These are phyloP conservation scores for Hirtodrosophila trivittata DNA, from an alignment of 2,888 invertebrate genomes.

Conservation along the genomic window DNA sequence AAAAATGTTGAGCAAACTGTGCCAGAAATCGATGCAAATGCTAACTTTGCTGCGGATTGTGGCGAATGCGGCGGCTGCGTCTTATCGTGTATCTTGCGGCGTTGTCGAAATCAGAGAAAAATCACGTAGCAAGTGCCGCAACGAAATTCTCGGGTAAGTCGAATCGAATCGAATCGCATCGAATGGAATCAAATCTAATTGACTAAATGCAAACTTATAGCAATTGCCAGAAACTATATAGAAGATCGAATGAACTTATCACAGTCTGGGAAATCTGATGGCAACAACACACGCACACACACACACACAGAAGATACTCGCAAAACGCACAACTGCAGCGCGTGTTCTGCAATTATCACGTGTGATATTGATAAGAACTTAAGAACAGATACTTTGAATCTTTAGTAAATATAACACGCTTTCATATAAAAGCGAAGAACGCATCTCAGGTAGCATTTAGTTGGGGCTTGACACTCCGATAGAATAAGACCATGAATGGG, in stretches of 20 bases:
- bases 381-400: background rate
- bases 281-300: background rate
- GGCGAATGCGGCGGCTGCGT: conserved; percentile 18
- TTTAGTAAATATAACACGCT: background rate
- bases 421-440: conserved; percentile 54
- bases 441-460: conserved; percentile 54
- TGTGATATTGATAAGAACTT: conserved; percentile 12
- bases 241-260: conserved; percentile 2
- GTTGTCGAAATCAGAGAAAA: conserved; percentile 41
- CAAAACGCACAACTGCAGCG: background rate
- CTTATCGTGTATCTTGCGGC: conserved; percentile 50
- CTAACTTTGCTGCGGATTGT: conserved; percentile 30
- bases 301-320: background rate
- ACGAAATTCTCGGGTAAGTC: conserved; percentile 17
- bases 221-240: conserved; percentile 22
- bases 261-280: no score
- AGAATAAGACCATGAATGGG: conserved; percentile 34
- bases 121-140: conserved; percentile 59
- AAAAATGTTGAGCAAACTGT: background rate
- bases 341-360: conserved; percentile 36
- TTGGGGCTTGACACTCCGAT: conserved; percentile 28
- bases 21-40: conserved; percentile 67
- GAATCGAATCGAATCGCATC: conserved; percentile 23
- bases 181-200: conserved; percentile 45
- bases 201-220: conserved; percentile 22